A percentile compares a stretch with the other conserved stretches of the same genome.
Evolutionary conservation across 2,113 vertebrate genomes (phyloP).

Genomic region (cattle (Bos taurus)): DNA sequence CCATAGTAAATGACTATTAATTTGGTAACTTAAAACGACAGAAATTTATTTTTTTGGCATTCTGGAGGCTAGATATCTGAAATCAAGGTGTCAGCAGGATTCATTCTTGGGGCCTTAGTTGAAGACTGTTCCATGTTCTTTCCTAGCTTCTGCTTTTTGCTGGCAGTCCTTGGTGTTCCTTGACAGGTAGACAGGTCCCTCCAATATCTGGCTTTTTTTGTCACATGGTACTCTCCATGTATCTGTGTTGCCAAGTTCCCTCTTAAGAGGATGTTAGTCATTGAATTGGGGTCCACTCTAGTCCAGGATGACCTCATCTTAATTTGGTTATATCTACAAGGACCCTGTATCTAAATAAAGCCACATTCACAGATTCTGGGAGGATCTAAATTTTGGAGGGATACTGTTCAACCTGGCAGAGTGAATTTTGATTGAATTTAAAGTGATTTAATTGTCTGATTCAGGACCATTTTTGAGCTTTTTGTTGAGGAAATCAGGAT

Average conservation of each 20-base stretch:
- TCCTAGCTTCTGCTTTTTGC: not conserved
- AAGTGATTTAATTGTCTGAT: not conserved
- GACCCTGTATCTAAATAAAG: not conserved
- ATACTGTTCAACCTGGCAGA: not conserved
- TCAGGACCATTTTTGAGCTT: slow-evolving; percentile 2
- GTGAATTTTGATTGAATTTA: not conserved
- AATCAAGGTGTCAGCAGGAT: not conserved
- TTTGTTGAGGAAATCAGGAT: not conserved
- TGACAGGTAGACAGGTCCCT: not conserved
- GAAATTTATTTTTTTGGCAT: not conserved
- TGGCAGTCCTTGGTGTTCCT: not conserved
- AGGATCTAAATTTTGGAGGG: not conserved
- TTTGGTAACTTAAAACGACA: not conserved
- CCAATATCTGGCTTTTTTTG: not conserved
- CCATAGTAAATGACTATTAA: not conserved
- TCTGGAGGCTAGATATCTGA: not conserved
- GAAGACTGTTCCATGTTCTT: not conserved
- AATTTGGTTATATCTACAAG: not conserved
- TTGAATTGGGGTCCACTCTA: not conserved
- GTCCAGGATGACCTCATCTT: not conserved
- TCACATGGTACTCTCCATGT: not conserved
- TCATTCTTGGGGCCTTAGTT: not conserved
- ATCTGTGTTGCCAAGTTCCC: not conserved
- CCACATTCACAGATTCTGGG: not conserved
- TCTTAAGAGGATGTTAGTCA: not conserved